phyloP scores from a whole-genome alignment of 2,797 vertebrate species.

The Sebastes nivosus region DNA sequence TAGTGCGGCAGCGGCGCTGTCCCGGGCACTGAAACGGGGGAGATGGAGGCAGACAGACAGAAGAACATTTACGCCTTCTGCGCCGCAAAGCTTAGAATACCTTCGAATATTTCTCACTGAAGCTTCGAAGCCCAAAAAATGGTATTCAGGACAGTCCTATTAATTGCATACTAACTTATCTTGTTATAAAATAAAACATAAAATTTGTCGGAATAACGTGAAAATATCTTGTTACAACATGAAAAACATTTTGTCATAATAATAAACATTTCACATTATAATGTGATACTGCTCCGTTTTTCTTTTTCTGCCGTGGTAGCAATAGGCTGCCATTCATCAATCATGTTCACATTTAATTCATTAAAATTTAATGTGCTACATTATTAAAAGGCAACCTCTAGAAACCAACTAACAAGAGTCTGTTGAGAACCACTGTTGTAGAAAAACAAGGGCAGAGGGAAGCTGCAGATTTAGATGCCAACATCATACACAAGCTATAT shows the following conservation, averaged over 20 bases:
- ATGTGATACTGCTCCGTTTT: neutral
- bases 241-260: neutral
- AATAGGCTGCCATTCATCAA: neutral
- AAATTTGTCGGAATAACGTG: too few relatives aligned
- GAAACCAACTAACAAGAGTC: conserved; percentile 2
- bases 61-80: too few relatives aligned
- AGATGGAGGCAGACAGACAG: too few relatives aligned
- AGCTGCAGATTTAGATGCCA: conserved; percentile 29
- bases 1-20: too few relatives aligned
- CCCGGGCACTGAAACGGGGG: too few relatives aligned
- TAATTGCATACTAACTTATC: neutral
- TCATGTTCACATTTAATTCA: neutral
- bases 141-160: too few relatives aligned
- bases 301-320: neutral
- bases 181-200: neutral
- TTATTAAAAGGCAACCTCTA: conserved; percentile 33
- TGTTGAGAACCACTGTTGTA: conserved; percentile 63
- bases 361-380: neutral
- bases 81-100: too few relatives aligned
- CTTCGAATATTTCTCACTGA: too few relatives aligned
- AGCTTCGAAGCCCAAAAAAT: too few relatives aligned
- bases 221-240: neutral
- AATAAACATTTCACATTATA: neutral
- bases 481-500: conserved; percentile 19
- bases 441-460: conserved; percentile 4